Percentiles rank a stretch among this genome's conserved stretches.
phyloP scores from a whole-genome alignment of 2,113 vertebrate genomes.

The Crotophaga sulcirostris region DNA sequence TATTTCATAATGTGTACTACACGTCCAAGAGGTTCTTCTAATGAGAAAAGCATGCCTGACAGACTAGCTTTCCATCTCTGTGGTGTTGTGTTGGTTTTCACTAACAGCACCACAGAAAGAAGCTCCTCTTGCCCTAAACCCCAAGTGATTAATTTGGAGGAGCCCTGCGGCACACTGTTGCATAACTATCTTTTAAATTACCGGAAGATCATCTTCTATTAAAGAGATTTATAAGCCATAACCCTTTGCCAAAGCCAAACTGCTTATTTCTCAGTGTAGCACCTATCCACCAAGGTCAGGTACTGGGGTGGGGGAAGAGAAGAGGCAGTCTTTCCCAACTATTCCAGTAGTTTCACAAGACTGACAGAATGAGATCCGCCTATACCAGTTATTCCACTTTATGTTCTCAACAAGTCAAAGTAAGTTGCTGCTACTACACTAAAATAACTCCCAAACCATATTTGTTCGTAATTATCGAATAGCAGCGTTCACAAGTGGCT shows the following conservation, averaged over 20 bases:
- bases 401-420: not conserved
- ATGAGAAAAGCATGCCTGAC: not conserved
- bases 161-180: not conserved
- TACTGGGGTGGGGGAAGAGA: not conserved
- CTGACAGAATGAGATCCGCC: not conserved
- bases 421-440: not conserved
- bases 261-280: not conserved
- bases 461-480: not conserved
- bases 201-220: not conserved
- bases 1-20: not conserved
- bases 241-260: not conserved
- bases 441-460: not conserved
- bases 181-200: not conserved
- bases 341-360: constrained; percentile 1
- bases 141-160: not conserved
- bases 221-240: not conserved
- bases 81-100: not conserved
- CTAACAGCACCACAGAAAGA: not conserved
- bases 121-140: not conserved
- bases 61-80: not conserved
- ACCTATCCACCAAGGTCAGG: not conserved
- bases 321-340: not conserved
- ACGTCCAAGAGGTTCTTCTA: not conserved
- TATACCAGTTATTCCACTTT: constrained; percentile 31
- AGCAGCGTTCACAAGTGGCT: not conserved